Evolutionary conservation across 2,888 invertebrate species (phyloP).

Genomic region (Bombyx huttoni): DNA sequence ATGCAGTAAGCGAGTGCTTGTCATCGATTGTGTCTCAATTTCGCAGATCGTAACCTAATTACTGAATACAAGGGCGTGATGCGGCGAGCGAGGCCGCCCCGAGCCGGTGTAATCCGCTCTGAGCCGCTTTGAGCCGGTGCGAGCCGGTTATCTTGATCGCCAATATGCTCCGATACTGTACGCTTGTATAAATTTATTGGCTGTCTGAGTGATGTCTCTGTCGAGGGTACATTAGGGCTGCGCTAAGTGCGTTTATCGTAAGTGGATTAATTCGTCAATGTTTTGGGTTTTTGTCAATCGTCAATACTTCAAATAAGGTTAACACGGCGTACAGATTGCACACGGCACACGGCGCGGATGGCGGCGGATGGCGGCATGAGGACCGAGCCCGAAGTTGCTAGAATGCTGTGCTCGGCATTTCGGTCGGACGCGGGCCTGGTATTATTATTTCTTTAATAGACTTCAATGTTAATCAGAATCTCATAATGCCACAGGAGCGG

Average conservation of each 20-base stretch:
- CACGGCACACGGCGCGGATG: too few relatives aligned
- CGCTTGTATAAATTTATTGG: neutral
- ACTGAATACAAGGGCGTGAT: neutral
- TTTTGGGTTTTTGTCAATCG: neutral
- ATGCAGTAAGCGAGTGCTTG: neutral
- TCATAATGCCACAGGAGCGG: too few relatives aligned
- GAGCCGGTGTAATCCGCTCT: slow-evolving; percentile 11
- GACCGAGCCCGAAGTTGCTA: too few relatives aligned
- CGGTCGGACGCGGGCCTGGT: too few relatives aligned
- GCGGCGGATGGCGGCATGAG: too few relatives aligned
- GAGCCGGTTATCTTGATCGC: slow-evolving; percentile 18
- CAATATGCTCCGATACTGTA: slow-evolving; percentile 17
- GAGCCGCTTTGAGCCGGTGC: slow-evolving; percentile 18
- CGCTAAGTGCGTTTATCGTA: neutral
- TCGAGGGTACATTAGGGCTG: neutral
- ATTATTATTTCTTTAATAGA: too few relatives aligned
- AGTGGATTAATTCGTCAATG: neutral
- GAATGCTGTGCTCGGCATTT: too few relatives aligned
- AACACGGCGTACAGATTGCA: too few relatives aligned
- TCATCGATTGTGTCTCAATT: neutral
- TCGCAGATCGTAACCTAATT: neutral
- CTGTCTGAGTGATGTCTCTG: neutral
- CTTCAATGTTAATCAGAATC: too few relatives aligned
- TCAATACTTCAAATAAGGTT: too few relatives aligned
- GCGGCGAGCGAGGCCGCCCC: slow-evolving; percentile 3